A percentile compares a stretch with the other conserved stretches of the same genome.
Evolutionary conservation across 2,113 vertebrate species (phyloP).

Genomic region (Mugil cephalus): DNA sequence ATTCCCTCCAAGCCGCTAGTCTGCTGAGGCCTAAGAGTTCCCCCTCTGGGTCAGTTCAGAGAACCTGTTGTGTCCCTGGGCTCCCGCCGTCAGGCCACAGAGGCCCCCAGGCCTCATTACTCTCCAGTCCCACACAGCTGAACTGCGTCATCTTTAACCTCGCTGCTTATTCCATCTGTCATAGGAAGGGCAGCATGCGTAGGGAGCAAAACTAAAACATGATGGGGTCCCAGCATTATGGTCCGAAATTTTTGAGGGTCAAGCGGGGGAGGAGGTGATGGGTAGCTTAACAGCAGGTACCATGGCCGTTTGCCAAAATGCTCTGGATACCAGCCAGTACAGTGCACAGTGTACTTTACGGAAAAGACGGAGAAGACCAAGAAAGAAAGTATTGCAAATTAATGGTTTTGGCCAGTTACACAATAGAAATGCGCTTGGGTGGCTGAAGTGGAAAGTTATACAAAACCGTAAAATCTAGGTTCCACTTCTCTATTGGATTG

Average conservation of each 20-base stretch:
- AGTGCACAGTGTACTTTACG: constrained; percentile 1
- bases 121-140: constrained; percentile 73
- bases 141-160: constrained; percentile 80
- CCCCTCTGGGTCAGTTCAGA: constrained; percentile 51
- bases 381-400: constrained; percentile 2
- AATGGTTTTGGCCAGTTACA: constrained; percentile 15
- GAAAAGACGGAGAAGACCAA: neutral
- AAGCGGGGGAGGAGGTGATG: constrained; percentile 3
- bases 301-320: constrained; percentile 37
- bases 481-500: constrained; percentile 29
- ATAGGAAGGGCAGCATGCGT: constrained; percentile 70
- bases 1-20: constrained; percentile 2
- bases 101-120: constrained; percentile 59
- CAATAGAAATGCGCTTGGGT: neutral
- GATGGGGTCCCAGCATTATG: constrained; percentile 60
- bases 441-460: neutral
- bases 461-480: constrained; percentile 1
- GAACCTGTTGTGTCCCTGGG: constrained; percentile 58
- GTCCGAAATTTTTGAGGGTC: constrained; percentile 38
- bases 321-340: constrained; percentile 29
- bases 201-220: constrained; percentile 74
- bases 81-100: constrained; percentile 52
- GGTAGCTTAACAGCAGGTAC: constrained; percentile 63
- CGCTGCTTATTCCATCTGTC: constrained; percentile 70
- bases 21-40: constrained; percentile 35